Percentiles rank a stretch among this genome's conserved stretches.
phyloP scores from a whole-genome alignment of 2,888 invertebrate species.

The Thymelicus lineola region DNA sequence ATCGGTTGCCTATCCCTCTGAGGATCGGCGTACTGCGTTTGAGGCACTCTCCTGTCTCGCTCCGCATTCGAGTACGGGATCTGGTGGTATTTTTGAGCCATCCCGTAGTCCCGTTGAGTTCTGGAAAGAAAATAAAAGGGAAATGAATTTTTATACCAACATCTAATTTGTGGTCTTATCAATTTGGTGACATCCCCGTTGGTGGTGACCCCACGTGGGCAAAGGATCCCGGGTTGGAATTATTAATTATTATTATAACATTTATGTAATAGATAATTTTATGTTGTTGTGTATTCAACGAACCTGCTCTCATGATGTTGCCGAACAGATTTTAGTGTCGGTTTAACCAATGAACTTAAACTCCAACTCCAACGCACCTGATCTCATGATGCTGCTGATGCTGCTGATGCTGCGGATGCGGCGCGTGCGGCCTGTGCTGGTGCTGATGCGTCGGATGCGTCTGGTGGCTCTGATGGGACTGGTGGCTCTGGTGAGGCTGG shows the following conservation, averaged over 20 bases:
- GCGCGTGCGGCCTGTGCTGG: constrained; percentile 55
- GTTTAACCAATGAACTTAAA: no score
- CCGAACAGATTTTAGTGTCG: no score
- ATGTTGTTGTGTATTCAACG: no score
- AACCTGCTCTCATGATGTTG: constrained; percentile 44
- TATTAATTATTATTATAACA: no score
- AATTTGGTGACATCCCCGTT: no score
- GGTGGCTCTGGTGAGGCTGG: constrained; percentile 52
- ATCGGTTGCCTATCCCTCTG: constrained; percentile 44
- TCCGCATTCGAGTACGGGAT: constrained; percentile 51
- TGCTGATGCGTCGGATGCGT: constrained; percentile 44
- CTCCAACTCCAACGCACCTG: constrained; percentile 33
- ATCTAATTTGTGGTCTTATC: no score
- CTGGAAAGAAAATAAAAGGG: constrained; percentile 45
- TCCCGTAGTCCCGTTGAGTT: constrained; percentile 50
- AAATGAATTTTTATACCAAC: no score
- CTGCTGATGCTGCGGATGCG: constrained; percentile 43
- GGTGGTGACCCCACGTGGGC: no score
- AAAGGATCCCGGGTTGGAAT: no score
- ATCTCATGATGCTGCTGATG: constrained; percentile 41
- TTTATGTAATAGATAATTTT: no score
- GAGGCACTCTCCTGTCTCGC: constrained; percentile 68
- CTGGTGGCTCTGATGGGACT: constrained; percentile 61
- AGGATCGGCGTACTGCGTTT: constrained; percentile 62
- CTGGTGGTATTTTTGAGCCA: constrained; percentile 66